Conservation (phyloP, 1,140 invertebrate genomes). For the Leptopilina boulardi region DNA sequence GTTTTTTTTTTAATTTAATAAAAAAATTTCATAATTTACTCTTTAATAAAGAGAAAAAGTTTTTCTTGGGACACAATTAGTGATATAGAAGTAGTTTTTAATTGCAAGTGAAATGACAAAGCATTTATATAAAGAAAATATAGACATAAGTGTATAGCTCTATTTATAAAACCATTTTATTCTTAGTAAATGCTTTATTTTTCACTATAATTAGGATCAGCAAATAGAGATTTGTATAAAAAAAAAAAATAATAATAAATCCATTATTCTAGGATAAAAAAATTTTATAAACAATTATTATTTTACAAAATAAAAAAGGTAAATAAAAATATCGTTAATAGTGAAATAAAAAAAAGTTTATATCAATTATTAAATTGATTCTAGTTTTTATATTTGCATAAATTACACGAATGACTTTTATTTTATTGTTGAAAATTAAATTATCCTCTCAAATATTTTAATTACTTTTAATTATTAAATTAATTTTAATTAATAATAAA, state of each 20-base stretch:
- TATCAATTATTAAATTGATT: too few relatives aligned
- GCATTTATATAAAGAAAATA: not conserved
- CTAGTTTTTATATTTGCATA: too few relatives aligned
- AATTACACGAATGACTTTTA: too few relatives aligned
- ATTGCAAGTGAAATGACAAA: constrained; percentile 4
- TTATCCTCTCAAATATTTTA: too few relatives aligned
- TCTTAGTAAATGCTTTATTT: constrained; percentile 10
- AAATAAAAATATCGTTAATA: too few relatives aligned
- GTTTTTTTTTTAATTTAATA: not conserved
- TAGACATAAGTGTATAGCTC: not conserved
- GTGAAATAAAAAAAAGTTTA: too few relatives aligned
- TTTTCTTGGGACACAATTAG: not conserved
- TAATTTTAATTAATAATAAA: too few relatives aligned
- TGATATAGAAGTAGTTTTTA: not conserved
- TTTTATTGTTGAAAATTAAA: too few relatives aligned
- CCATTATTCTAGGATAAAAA: not conserved
- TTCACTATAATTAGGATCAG: not conserved
- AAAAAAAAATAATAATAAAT: too few relatives aligned
- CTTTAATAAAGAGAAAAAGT: not conserved
- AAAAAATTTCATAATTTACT: not conserved
- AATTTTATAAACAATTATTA: not conserved
- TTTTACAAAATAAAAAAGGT: not conserved
- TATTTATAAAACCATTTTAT: not conserved
- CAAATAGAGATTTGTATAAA: not conserved
- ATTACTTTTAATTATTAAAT: too few relatives aligned